Evolutionary conservation across 2,113 vertebrate genomes (phyloP).

Genomic region (Thymallus thymallus): DNA sequence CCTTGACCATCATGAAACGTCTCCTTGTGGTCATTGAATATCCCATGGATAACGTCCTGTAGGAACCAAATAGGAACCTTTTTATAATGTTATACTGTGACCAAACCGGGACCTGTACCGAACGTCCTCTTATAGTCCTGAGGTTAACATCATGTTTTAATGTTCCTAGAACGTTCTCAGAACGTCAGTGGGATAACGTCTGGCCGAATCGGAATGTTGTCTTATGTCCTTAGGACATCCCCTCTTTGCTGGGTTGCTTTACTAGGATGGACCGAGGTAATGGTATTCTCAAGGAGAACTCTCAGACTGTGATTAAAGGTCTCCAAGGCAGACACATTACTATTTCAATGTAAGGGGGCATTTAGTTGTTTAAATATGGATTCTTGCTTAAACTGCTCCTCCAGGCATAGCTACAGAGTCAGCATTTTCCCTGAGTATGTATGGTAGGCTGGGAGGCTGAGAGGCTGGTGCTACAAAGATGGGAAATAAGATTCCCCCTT

Average conservation of each 20-base stretch:
- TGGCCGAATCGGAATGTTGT: no score
- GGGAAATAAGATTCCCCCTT: constrained; percentile 65
- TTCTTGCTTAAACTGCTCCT: constrained; percentile 73
- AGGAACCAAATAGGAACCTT: no score
- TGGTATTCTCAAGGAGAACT: constrained; percentile 31
- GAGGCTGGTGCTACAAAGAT: constrained; percentile 63
- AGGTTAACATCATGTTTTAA: no score
- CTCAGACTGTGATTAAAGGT: constrained; percentile 46
- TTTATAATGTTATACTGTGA: no score
- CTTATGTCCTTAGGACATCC: no score
- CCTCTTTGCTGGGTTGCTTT: constrained; percentile 10
- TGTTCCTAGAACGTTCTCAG: no score
- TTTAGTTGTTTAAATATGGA: constrained; percentile 77
- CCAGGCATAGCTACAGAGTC: constrained; percentile 69
- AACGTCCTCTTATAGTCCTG: no score
- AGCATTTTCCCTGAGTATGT: constrained; percentile 66
- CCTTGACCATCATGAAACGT: no score
- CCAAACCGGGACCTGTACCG: no score
- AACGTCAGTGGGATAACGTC: no score
- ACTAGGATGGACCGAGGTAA: constrained; percentile 23
- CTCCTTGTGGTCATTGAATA: no score
- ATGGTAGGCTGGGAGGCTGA: constrained; percentile 4
- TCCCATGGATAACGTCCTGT: no score
- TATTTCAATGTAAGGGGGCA: constrained; percentile 57
- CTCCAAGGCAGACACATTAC: constrained; percentile 25